phyloP scores from a whole-genome alignment of 2,888 invertebrate genomes.

The Mesochorus sp. region DNA sequence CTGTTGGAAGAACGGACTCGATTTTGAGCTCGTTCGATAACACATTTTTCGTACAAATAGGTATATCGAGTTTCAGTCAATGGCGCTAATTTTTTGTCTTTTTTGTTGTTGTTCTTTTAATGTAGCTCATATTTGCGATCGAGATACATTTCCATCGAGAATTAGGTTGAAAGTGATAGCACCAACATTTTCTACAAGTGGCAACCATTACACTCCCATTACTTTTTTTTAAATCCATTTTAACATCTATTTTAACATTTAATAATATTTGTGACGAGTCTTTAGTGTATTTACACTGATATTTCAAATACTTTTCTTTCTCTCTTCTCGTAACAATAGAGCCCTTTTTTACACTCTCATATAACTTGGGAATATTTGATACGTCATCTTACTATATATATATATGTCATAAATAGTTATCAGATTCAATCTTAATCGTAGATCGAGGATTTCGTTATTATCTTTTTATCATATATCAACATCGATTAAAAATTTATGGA shows the following conservation, averaged over 20 bases:
- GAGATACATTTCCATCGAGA: neutral
- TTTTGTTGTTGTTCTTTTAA: constrained; percentile 15
- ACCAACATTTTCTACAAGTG: constrained; percentile 17
- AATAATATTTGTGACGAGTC: constrained; percentile 38
- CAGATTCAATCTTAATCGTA: too few species aligned
- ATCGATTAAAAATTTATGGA: constrained; percentile 45
- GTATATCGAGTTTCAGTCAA: constrained; percentile 48
- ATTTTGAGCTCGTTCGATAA: constrained; percentile 37
- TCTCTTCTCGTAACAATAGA: constrained; percentile 13
- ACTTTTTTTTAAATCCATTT: neutral
- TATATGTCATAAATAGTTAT: constrained; percentile 40
- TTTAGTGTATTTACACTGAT: constrained; percentile 53
- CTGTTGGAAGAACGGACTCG: constrained; percentile 5
- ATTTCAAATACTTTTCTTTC: constrained; percentile 23
- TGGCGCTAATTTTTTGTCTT: constrained; percentile 12
- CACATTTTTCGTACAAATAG: constrained; percentile 58
- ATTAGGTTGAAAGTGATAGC: constrained; percentile 8
- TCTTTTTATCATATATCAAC: too few species aligned
- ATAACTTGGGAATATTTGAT: constrained; percentile 39
- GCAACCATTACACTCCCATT: neutral
- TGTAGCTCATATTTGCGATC: neutral
- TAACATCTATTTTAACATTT: constrained; percentile 29
- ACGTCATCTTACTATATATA: constrained; percentile 10
- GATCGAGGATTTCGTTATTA: too few species aligned
- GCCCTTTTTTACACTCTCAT: constrained; percentile 8